Percentiles rank a stretch among this genome's conserved stretches.
These are phyloP conservation scores for Phodopus roborovskii DNA, from an alignment of 2,113 vertebrate species.

Conservation along the genomic window DNA sequence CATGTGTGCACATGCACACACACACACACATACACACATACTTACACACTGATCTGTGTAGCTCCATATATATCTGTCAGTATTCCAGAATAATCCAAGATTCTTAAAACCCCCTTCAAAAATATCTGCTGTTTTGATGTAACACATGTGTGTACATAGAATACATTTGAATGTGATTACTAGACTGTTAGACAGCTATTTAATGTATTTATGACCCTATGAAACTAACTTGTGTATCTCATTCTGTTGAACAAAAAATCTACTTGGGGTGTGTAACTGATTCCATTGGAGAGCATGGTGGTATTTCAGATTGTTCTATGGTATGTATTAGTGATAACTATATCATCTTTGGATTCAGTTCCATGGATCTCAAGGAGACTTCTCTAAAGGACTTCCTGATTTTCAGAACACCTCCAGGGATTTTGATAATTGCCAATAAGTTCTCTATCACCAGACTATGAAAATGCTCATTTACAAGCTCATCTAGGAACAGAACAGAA, in stretches of 20 bases:
- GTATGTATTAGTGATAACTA: background rate
- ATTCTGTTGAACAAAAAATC: background rate
- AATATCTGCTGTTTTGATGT: background rate
- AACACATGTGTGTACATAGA: background rate
- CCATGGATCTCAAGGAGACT: background rate
- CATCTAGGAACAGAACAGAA: background rate
- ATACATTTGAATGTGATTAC: background rate
- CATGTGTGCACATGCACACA: background rate
- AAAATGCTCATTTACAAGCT: background rate
- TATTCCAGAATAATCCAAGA: background rate
- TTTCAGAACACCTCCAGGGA: conserved; percentile 3
- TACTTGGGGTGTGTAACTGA: background rate
- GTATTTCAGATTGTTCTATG: background rate
- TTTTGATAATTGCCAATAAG: background rate
- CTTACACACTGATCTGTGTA: background rate
- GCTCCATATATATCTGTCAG: background rate
- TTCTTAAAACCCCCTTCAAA: too few species aligned
- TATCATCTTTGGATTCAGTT: background rate
- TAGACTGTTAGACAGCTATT: background rate
- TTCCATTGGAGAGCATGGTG: background rate
- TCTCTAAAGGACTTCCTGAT: background rate
- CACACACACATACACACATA: background rate
- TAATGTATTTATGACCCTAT: background rate
- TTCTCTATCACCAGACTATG: background rate
- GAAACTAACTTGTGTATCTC: background rate